A percentile compares a stretch with the other conserved stretches of the same genome.
These are phyloP conservation scores for Holacanthella duospinosa DNA, from an alignment of 2,888 invertebrate species.

Conservation along the genomic window DNA sequence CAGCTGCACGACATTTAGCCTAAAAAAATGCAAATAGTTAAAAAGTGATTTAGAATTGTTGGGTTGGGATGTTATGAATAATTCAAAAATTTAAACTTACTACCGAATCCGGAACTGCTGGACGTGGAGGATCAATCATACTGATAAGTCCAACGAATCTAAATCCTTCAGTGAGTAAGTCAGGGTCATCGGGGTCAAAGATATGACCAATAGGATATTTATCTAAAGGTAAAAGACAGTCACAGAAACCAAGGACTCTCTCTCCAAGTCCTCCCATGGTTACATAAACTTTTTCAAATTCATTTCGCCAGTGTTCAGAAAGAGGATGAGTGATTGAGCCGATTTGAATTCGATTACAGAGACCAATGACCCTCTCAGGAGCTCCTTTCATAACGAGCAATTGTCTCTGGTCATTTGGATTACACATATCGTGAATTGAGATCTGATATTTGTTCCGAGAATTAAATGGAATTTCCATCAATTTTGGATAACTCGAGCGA, in stretches of 20 bases:
- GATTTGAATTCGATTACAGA: conserved; percentile 51
- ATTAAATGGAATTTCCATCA: conserved; percentile 86
- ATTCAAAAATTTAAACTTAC: background rate
- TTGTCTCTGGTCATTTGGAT: conserved; percentile 75
- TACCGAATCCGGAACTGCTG: conserved; percentile 59
- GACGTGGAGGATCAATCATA: conserved; percentile 61
- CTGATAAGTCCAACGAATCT: conserved; percentile 57
- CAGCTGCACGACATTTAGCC: conserved; percentile 57
- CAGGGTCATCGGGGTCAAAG: conserved; percentile 50
- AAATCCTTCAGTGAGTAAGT: conserved; percentile 56
- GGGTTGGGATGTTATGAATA: background rate
- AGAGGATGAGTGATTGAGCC: conserved; percentile 49
- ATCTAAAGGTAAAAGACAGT: conserved; percentile 41
- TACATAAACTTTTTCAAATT: conserved; percentile 56
- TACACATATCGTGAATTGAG: conserved; percentile 87
- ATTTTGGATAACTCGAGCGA: conserved; percentile 74
- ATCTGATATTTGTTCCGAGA: conserved; percentile 92
- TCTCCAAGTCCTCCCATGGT: conserved; percentile 77
- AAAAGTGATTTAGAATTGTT: too few species aligned
- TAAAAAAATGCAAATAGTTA: background rate
- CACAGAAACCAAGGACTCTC: conserved; percentile 55
- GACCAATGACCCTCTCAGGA: conserved; percentile 57
- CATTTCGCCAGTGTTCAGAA: conserved; percentile 46
- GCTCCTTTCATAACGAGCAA: conserved; percentile 79
- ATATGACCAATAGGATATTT: conserved; percentile 48